Percentiles rank a stretch among this genome's conserved stretches.
Conservation (phyloP, 2,113 vertebrate genomes). For the Osmerus mordax region DNA sequence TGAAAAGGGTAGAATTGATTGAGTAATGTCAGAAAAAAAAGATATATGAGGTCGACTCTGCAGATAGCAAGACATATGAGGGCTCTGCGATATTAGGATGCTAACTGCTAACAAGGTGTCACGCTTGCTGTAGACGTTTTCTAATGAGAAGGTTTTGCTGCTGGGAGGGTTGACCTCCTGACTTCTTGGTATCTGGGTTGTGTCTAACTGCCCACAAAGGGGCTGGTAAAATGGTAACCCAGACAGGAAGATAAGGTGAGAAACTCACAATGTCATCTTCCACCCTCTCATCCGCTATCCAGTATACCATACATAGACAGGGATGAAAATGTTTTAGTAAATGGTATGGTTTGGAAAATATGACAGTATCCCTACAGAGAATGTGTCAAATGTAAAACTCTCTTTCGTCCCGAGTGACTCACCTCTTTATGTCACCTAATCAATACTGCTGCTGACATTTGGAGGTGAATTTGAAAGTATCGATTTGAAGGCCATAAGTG, state of each 20-base stretch:
- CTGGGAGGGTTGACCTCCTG: too few species aligned
- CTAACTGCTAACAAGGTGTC: background rate
- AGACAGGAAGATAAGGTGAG: conserved; percentile 10
- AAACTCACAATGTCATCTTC: background rate
- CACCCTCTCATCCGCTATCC: too few species aligned
- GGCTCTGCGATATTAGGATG: too few species aligned
- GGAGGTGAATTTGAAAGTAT: conserved; percentile 24
- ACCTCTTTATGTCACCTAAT: background rate
- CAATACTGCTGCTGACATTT: conserved; percentile 30
- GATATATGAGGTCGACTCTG: background rate
- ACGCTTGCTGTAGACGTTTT: background rate
- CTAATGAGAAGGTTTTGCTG: too few species aligned
- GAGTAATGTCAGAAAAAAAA: background rate
- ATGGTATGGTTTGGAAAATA: too few species aligned
- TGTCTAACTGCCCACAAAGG: conserved; percentile 20
- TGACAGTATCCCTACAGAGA: background rate
- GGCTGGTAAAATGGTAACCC: conserved; percentile 9
- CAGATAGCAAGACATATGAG: too few species aligned
- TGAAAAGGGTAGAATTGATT: background rate
- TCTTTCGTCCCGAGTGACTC: background rate
- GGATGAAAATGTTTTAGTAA: too few species aligned
- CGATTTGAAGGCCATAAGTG: conserved; percentile 10
- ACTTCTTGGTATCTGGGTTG: background rate
- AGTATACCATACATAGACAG: too few species aligned
- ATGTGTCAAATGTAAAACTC: background rate